Percentiles rank a stretch among this genome's conserved stretches.
These are phyloP conservation scores for Lithophane socia DNA, from an alignment of 2,888 invertebrate genomes.

Conservation along the genomic window DNA sequence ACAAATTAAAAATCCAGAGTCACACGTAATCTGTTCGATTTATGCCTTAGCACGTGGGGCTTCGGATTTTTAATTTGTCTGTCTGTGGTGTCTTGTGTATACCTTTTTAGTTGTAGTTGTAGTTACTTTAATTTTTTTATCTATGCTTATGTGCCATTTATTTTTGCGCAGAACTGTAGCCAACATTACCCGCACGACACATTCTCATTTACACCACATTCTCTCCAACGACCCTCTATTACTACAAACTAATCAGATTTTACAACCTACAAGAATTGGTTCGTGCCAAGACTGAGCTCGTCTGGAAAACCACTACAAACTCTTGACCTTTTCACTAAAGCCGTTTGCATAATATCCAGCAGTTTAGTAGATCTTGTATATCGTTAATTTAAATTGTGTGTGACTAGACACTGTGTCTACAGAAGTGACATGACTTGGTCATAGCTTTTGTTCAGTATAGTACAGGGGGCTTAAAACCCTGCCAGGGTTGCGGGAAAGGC, in stretches of 20 bases:
- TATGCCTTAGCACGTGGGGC: too few species aligned
- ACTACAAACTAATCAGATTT: constrained; percentile 3
- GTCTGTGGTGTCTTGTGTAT: too few species aligned
- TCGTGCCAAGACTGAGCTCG: constrained; percentile 23
- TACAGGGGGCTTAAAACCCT: too few species aligned
- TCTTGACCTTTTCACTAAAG: constrained; percentile 23
- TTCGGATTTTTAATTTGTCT: too few species aligned
- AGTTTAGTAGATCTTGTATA: neutral
- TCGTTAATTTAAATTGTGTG: constrained; percentile 18
- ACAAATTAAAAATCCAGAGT: too few species aligned
- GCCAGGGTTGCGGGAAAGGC: too few species aligned
- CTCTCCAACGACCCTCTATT: neutral
- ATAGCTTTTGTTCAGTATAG: too few species aligned
- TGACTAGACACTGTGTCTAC: neutral
- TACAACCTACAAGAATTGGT: constrained; percentile 3
- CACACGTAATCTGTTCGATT: too few species aligned
- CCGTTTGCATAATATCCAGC: constrained; percentile 2
- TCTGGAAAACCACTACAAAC: neutral
- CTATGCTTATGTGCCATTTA: too few species aligned
- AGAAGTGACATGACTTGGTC: neutral
- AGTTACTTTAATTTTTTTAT: too few species aligned
- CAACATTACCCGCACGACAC: neutral
- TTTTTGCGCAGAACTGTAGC: neutral
- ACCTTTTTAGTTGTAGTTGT: too few species aligned
- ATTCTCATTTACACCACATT: neutral